These are phyloP conservation scores for Pseudobourletiella spinata DNA, from an alignment of 1,140 invertebrate species.

Conservation along the genomic window DNA sequence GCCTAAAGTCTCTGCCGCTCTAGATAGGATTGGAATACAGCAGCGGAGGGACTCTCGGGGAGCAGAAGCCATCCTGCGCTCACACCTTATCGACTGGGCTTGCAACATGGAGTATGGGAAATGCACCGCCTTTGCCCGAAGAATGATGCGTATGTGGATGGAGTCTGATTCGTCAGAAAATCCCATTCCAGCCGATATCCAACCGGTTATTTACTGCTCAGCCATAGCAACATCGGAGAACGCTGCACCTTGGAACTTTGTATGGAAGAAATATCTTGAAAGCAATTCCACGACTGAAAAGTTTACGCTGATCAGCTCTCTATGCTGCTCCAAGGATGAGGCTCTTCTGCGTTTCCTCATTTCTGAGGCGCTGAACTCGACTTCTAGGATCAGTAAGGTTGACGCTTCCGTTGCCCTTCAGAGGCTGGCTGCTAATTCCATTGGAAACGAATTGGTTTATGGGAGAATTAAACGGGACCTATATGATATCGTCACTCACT, in stretches of 20 bases:
- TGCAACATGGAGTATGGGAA: neutral
- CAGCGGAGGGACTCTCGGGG: neutral
- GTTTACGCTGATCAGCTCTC: neutral
- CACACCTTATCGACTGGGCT: slow-evolving; percentile 1
- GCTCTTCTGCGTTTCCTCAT: neutral
- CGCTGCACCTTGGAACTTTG: neutral
- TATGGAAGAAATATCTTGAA: neutral
- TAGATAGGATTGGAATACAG: neutral
- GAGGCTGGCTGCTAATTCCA: neutral
- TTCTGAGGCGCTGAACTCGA: neutral
- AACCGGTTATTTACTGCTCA: neutral
- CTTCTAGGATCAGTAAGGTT: neutral
- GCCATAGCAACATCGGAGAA: neutral
- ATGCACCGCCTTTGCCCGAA: neutral
- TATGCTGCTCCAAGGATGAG: neutral
- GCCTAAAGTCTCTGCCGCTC: neutral
- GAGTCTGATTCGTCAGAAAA: neutral
- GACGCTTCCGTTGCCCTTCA: neutral
- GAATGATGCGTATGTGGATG: neutral
- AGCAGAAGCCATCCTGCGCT: neutral
- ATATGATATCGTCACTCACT: neutral
- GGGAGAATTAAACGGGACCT: neutral
- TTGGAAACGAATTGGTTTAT: neutral
- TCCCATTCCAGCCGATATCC: slow-evolving; percentile 3
- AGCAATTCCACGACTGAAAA: neutral